phyloP scores from a whole-genome alignment of 2,888 invertebrate genomes.

The Nemapogon koenigi region DNA sequence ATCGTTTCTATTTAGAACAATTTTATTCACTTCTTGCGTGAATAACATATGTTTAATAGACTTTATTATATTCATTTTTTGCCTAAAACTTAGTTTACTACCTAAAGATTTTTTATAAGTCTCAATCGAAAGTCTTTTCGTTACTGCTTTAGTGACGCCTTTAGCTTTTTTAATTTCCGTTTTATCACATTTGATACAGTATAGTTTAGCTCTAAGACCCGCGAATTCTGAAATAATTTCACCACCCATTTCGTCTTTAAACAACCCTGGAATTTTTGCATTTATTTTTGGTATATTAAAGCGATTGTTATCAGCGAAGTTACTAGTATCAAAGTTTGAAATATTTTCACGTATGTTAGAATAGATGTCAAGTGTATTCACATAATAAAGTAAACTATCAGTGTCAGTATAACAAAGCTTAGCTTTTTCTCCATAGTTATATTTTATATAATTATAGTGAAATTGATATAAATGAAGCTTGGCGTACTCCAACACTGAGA shows the following conservation, averaged over 20 bases:
- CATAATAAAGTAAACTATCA: slow-evolving; percentile 12
- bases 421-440: slow-evolving; percentile 7
- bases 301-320: background rate
- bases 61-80: background rate
- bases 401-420: slow-evolving; percentile 14
- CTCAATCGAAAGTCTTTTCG: background rate
- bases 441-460: slow-evolving; percentile 12
- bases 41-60: background rate
- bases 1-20: background rate
- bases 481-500: slow-evolving; percentile 10
- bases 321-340: background rate
- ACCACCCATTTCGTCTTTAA: slow-evolving; percentile 15
- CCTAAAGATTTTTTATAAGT: background rate
- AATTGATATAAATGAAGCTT: slow-evolving; percentile 11
- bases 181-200: slow-evolving; percentile 10
- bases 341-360: slow-evolving; percentile 6
- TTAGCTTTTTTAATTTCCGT: slow-evolving; percentile 11
- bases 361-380: slow-evolving; percentile 12
- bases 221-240: slow-evolving; percentile 14
- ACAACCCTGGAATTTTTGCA: slow-evolving; percentile 13
- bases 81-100: background rate
- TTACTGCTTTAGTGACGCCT: background rate
- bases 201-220: slow-evolving; percentile 15
- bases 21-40: background rate
- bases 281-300: background rate